These are phyloP conservation scores for Zoanthus sansibaricus DNA, from an alignment of 92 coral and sea anemone genomes.

Conservation along the genomic window DNA sequence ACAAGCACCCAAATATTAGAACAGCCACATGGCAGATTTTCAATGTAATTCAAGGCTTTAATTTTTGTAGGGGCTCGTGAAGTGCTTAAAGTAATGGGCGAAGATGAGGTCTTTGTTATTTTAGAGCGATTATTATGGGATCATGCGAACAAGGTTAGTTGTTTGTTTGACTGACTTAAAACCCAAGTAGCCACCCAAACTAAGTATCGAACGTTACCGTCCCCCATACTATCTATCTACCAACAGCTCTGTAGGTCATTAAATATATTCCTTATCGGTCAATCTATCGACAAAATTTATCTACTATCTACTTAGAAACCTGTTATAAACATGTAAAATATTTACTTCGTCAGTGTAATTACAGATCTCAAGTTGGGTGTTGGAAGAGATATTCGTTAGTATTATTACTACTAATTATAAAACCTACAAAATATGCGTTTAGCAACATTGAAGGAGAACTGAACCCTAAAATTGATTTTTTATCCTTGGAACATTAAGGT, in stretches of 20 bases:
- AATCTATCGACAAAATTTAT: neutral
- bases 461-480: too few relatives aligned
- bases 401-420: too few relatives aligned
- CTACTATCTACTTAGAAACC: too few relatives aligned
- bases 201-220: neutral
- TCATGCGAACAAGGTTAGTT: slow-evolving; percentile 87
- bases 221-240: neutral
- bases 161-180: neutral
- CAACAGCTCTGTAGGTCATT: neutral
- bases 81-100: slow-evolving; percentile 68
- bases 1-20: too few relatives aligned
- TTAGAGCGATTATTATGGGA: slow-evolving; percentile 92
- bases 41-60: neutral
- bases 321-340: too few relatives aligned
- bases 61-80: slow-evolving; percentile 74
- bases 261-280: neutral
- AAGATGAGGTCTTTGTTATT: slow-evolving; percentile 82
- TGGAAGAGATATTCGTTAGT: too few relatives aligned
- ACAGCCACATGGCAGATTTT: too few relatives aligned
- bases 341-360: too few relatives aligned
- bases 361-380: too few relatives aligned
- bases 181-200: neutral
- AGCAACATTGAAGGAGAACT: too few relatives aligned
- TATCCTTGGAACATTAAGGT: too few relatives aligned
- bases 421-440: too few relatives aligned